Percentiles rank a stretch among this genome's conserved stretches.
Evolutionary conservation across 2,888 invertebrate species (phyloP).

Genomic region (Leptopilina drosophilae): DNA sequence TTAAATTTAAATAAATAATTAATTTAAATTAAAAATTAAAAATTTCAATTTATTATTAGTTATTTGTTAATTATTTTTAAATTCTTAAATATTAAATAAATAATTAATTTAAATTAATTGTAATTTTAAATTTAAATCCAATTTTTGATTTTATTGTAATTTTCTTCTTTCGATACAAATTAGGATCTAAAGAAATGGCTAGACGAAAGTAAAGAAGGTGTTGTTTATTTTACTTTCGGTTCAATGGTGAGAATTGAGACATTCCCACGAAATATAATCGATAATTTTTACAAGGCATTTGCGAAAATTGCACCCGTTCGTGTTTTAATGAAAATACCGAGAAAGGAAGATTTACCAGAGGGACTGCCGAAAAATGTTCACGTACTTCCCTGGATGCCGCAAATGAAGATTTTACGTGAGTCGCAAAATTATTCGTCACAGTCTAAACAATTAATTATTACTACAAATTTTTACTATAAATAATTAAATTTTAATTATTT

Average conservation of each 20-base stretch:
- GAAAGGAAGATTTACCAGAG: constrained; percentile 61
- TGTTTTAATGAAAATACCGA: constrained; percentile 67
- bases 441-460: too few species aligned
- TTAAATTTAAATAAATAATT: too few species aligned
- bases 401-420: constrained; percentile 69
- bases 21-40: too few species aligned
- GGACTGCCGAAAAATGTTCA: constrained; percentile 67
- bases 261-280: constrained; percentile 60
- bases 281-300: constrained; percentile 65
- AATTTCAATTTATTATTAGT: too few species aligned
- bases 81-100: too few species aligned
- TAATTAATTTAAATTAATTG: too few species aligned
- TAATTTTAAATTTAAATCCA: too few species aligned
- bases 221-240: constrained; percentile 73
- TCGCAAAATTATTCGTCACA: neutral
- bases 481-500: too few species aligned
- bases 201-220: constrained; percentile 68
- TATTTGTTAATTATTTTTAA: too few species aligned
- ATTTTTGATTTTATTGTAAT: too few species aligned
- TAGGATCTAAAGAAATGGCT: constrained; percentile 71
- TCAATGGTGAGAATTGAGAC: constrained; percentile 70
- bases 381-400: constrained; percentile 66
- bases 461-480: too few species aligned
- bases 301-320: constrained; percentile 66
- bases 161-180: neutral